Conservation (phyloP, 2,888 invertebrate genomes). For the Scelioninae gen. 1 region DNA sequence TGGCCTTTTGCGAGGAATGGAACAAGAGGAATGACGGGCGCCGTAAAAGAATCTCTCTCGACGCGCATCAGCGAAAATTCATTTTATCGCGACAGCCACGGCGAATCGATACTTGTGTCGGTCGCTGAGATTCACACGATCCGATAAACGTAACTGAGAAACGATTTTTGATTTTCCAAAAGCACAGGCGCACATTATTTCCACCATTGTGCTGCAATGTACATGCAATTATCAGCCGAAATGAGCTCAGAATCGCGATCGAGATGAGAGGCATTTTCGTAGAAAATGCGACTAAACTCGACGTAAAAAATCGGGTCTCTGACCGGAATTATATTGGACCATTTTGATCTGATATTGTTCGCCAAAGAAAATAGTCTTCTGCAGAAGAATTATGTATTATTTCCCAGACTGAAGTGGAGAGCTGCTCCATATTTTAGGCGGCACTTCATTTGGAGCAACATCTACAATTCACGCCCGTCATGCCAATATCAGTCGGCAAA, state of each 20-base stretch:
- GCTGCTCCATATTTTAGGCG: constrained; percentile 24
- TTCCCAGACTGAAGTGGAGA: constrained; percentile 2
- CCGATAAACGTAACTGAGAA: constrained; percentile 36
- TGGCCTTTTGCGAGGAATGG: constrained; percentile 2
- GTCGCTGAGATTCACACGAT: no score
- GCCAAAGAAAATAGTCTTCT: constrained; percentile 30
- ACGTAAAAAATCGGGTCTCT: constrained; percentile 34
- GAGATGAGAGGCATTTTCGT: background rate
- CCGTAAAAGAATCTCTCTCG: constrained; percentile 40
- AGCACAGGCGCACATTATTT: constrained; percentile 16
- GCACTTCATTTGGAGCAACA: constrained; percentile 19
- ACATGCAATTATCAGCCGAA: constrained; percentile 47
- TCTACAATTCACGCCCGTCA: constrained; percentile 20
- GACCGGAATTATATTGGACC: constrained; percentile 43
- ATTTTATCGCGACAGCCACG: constrained; percentile 57
- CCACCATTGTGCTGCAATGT: constrained; percentile 20
- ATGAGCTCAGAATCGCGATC: constrained; percentile 10
- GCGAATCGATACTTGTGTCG: constrained; percentile 43
- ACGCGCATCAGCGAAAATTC: constrained; percentile 43
- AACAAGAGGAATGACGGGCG: constrained; percentile 5
- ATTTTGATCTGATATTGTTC: constrained; percentile 49
- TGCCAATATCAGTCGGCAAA: constrained; percentile 20
- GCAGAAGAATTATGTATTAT: constrained; percentile 45
- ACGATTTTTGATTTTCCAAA: constrained; percentile 11
- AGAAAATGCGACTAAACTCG: background rate